These are phyloP conservation scores for Pterocles orientalis DNA, from an alignment of 2,113 vertebrate species.

Conservation along the genomic window DNA sequence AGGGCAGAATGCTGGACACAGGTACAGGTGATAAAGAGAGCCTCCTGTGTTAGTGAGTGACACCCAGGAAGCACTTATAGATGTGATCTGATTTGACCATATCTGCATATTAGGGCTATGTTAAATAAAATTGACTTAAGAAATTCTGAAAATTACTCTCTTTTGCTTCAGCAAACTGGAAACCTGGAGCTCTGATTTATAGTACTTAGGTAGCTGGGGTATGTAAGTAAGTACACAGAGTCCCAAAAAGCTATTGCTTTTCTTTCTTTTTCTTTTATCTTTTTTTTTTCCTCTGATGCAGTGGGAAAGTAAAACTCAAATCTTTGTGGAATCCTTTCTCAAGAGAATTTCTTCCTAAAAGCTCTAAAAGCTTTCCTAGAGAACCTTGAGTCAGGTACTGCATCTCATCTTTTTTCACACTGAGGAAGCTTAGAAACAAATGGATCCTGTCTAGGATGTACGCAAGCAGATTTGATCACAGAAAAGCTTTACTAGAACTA, in stretches of 20 bases:
- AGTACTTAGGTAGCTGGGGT: neutral
- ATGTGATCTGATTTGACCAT: neutral
- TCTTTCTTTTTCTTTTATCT: neutral
- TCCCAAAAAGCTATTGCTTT: neutral
- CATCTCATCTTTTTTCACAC: slow-evolving; percentile 4
- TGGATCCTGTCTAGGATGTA: neutral
- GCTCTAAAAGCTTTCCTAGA: neutral
- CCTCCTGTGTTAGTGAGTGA: neutral
- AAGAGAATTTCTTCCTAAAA: neutral
- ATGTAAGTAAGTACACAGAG: neutral
- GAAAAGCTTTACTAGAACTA: slow-evolving; percentile 20
- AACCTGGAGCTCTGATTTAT: neutral
- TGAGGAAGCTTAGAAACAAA: neutral
- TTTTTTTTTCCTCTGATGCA: neutral
- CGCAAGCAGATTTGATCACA: neutral
- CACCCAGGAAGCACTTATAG: neutral
- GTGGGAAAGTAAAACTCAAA: neutral
- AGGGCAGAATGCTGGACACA: neutral
- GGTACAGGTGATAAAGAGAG: neutral
- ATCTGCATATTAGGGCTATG: fast-evolving
- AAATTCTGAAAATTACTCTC: neutral
- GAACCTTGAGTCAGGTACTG: neutral
- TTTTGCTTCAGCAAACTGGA: neutral
- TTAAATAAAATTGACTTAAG: neutral
- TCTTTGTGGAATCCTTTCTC: neutral